Percentiles rank a stretch among this genome's conserved stretches.
Evolutionary conservation across 2,113 vertebrate species (phyloP).

Genomic region (Piaya cayana): DNA sequence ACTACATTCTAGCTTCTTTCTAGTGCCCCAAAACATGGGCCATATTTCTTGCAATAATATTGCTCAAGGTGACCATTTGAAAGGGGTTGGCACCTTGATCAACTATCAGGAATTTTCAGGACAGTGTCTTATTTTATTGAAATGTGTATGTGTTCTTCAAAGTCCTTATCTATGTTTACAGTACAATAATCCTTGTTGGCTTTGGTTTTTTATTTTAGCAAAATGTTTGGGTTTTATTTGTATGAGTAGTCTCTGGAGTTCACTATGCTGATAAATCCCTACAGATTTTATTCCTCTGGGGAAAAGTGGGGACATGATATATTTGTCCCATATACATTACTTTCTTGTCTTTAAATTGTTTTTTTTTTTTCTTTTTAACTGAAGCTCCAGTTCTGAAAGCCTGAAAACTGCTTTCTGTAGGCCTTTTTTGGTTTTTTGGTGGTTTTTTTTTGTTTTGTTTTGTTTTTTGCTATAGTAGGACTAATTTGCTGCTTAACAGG

Average conservation of each 20-base stretch:
- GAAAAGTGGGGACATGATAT: background rate
- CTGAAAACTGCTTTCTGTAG: background rate
- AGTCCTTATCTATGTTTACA: background rate
- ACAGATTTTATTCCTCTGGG: background rate
- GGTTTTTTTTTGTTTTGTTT: too few relatives aligned
- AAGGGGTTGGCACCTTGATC: background rate
- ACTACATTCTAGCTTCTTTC: background rate
- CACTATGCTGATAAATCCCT: background rate
- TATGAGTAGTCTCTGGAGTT: background rate
- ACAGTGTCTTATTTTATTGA: background rate
- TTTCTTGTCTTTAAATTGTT: background rate
- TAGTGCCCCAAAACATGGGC: background rate
- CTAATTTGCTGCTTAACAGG: background rate
- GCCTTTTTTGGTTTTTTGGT: too few relatives aligned
- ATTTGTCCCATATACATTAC: background rate
- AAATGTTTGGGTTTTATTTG: background rate
- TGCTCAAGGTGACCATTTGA: background rate
- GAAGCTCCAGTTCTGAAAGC: background rate
- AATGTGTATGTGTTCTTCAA: background rate
- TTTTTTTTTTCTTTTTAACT: background rate
- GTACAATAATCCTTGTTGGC: background rate
- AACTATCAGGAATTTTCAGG: background rate
- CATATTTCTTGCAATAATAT: background rate
- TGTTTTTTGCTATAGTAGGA: background rate
- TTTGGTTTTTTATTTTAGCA: background rate